phyloP scores from a whole-genome alignment of 2,113 vertebrate genomes.

The Stercorarius parasiticus region DNA sequence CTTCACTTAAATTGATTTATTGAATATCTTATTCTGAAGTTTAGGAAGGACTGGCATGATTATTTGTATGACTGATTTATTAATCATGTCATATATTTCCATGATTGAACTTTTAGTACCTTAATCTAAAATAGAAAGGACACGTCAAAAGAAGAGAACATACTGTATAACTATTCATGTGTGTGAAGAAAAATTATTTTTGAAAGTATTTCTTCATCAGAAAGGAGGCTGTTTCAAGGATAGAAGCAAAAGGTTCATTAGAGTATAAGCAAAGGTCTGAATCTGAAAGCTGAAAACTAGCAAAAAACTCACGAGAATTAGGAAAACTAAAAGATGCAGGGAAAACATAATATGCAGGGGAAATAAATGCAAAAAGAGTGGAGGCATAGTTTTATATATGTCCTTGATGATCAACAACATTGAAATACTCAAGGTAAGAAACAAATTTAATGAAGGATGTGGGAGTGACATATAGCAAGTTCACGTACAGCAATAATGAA shows the following conservation, averaged over 20 bases:
- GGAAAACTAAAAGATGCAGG: not conserved
- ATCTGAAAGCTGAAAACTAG: not conserved
- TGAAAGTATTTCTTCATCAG: not conserved
- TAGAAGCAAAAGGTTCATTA: not conserved
- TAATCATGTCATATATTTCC: not conserved
- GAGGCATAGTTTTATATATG: not conserved
- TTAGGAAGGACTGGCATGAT: not conserved
- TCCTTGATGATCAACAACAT: not conserved
- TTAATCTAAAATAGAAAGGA: conserved; percentile 6
- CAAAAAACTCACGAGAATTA: not conserved
- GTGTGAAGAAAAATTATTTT: conserved; percentile 1
- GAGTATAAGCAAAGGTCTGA: not conserved
- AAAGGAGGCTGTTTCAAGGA: not conserved
- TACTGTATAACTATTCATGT: not conserved
- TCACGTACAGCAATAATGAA: not conserved
- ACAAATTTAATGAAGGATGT: not conserved
- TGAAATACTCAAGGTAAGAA: not conserved
- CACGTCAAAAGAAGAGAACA: not conserved
- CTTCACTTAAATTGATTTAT: not conserved
- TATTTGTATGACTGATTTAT: not conserved
- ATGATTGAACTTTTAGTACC: not conserved
- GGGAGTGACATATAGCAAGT: not conserved
- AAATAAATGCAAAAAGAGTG: not conserved
- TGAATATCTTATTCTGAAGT: not conserved
- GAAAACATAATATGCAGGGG: not conserved